Conservation (phyloP, 1,140 invertebrate species). For the Cotesia vestalis region DNA sequence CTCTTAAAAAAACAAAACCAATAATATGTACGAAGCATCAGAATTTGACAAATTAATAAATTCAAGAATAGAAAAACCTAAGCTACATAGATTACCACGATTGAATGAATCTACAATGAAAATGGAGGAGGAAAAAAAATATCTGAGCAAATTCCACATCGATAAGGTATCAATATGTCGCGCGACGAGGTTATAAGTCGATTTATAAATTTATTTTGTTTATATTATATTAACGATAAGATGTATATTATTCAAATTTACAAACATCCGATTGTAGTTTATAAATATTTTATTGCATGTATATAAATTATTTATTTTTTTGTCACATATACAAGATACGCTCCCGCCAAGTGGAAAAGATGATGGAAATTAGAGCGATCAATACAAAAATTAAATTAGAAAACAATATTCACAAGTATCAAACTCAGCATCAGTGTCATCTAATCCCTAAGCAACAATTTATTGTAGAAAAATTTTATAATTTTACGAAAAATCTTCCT, state of each 20-base stretch:
- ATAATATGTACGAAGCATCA: neutral
- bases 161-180: slow-evolving; percentile 32
- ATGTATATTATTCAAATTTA: slow-evolving; percentile 5
- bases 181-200: slow-evolving; percentile 16
- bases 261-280: slow-evolving; percentile 12
- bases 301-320: slow-evolving; percentile 16
- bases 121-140: slow-evolving; percentile 8
- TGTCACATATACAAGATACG: slow-evolving; percentile 33
- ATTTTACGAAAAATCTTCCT: slow-evolving; percentile 45
- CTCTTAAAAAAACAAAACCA: too few relatives aligned
- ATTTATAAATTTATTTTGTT: neutral
- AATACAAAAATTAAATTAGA: slow-evolving; percentile 36
- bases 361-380: slow-evolving; percentile 34
- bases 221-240: slow-evolving; percentile 6
- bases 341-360: slow-evolving; percentile 32
- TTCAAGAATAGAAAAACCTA: neutral
- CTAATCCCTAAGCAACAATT: slow-evolving; percentile 32
- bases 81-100: neutral
- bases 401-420: slow-evolving; percentile 29
- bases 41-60: neutral
- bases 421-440: slow-evolving; percentile 30
- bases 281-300: neutral
- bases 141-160: slow-evolving; percentile 25
- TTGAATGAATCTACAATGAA: slow-evolving; percentile 1
- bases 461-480: slow-evolving; percentile 47